Percentiles rank a stretch among this genome's conserved stretches.
phyloP scores from a whole-genome alignment of 2,888 invertebrate species.

The Diarsia dahlii region DNA sequence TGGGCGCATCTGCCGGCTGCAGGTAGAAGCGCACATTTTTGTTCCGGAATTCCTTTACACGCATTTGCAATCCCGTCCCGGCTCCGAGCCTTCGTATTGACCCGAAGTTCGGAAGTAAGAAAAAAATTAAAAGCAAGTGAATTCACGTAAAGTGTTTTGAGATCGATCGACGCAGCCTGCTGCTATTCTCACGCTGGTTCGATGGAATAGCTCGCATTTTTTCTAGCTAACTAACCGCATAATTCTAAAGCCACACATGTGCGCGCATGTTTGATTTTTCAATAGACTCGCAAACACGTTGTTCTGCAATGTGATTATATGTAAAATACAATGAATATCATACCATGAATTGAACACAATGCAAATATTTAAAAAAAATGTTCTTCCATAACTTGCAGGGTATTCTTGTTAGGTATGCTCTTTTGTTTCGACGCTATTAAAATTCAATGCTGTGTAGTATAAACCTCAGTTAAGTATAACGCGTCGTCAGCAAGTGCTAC shows the following conservation, averaged over 20 bases:
- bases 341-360: conserved; percentile 60
- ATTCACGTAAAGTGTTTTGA: conserved; percentile 51
- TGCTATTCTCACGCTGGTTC: conserved; percentile 65
- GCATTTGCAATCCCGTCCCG: conserved; percentile 88
- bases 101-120: conserved; percentile 66
- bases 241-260: conserved; percentile 73
- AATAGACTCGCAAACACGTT: conserved; percentile 70
- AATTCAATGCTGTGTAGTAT: conserved; percentile 49
- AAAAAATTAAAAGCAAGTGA: conserved; percentile 57
- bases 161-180: conserved; percentile 44
- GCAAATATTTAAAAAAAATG: conserved; percentile 45
- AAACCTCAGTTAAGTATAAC: conserved; percentile 51
- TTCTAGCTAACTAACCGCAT: conserved; percentile 75
- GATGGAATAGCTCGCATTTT: conserved; percentile 72
- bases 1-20: conserved; percentile 79
- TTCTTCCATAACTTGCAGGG: conserved; percentile 24
- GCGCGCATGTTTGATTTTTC: conserved; percentile 73
- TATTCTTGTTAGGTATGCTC: conserved; percentile 36
- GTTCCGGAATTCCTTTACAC: conserved; percentile 88
- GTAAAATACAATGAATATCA: conserved; percentile 63
- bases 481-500: conserved; percentile 58
- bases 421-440: conserved; percentile 48
- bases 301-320: conserved; percentile 68
- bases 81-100: conserved; percentile 62
- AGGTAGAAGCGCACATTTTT: conserved; percentile 87